Conservation (phyloP, 2,113 vertebrate genomes). For the Nothoprocta perdicaria region DNA sequence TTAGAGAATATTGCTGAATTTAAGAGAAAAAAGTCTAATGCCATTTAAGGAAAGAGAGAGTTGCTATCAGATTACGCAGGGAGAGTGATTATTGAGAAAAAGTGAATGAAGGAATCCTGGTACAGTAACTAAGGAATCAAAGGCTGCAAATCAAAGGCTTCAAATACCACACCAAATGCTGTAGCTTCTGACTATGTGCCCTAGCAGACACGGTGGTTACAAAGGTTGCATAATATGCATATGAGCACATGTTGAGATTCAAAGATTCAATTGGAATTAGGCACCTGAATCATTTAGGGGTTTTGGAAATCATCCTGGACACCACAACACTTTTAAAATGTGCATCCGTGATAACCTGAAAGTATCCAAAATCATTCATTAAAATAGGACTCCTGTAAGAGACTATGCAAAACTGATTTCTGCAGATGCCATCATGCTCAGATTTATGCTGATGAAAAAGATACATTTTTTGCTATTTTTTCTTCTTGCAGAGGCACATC, state of each 20-base stretch:
- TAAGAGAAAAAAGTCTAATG: not conserved
- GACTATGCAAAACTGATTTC: not conserved
- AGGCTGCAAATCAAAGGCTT: too few species aligned
- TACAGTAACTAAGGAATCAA: not conserved
- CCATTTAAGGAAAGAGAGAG: not conserved
- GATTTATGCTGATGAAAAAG: not conserved
- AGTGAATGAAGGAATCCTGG: not conserved
- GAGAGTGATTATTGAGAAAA: not conserved
- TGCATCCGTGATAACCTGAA: too few species aligned
- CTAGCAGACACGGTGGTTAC: too few species aligned
- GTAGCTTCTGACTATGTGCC: too few species aligned
- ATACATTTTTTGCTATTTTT: constrained; percentile 11
- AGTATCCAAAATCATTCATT: not conserved
- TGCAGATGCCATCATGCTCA: not conserved
- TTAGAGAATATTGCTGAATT: not conserved
- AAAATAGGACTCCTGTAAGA: not conserved
- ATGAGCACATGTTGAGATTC: too few species aligned
- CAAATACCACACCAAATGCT: too few species aligned
- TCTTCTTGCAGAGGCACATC: constrained; percentile 30
- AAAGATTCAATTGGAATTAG: too few species aligned
- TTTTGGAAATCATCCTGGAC: too few species aligned
- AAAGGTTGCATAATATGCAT: too few species aligned
- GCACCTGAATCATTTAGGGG: too few species aligned
- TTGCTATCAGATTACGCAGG: not conserved
- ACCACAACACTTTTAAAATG: too few species aligned